Evolutionary conservation across 2,888 invertebrate genomes (phyloP), one percentile per base, ranked within the genome.

Genomic region (Pasiphila rectangulata): DNA sequence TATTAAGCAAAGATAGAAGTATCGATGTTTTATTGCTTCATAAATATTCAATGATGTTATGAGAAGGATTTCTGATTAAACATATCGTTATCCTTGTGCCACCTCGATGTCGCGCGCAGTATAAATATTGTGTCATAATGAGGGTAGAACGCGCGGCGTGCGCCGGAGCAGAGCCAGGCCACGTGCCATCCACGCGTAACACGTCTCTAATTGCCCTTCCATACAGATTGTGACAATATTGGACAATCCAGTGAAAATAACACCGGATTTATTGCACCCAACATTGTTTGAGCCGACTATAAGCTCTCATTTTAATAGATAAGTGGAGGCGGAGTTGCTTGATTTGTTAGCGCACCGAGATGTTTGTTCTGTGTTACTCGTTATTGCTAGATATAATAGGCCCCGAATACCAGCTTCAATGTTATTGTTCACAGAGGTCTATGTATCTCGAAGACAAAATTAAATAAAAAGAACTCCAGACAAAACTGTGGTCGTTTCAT

Each of bases 221-320:
- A 83, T 81, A 72, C 73, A 76, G 78, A 77, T 80, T 83, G 78
- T 77, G 83, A 86, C 87, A 87, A 88, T 86, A 88, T 87, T 86
- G 82, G 72, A 84, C 87, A 86, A 87, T 85, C 83, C 74, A 80
- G 81, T 83, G 85, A 86, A 87, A 87, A 87, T 85, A 87, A 86
- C 84, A 84, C 86, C 81, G 70, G 65, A 69, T 79, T 74, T 50
- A 67, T 64, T 64, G 73, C 75, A 69, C 67, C 57, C 64, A 69
- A 62, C 70, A 72, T 60, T 69, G 67, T 69, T 73, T 71, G 67
- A 79, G 73, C 80, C 69, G 72, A 74, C 83, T 75, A 79, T 85
- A 87, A 87, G 83, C 86, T 85, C 87, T 83, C 83, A 86, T 86
- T 86, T 85, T 84, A 83, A 88, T 85, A 87, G 85, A 86, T 88